phyloP scores from a whole-genome alignment of 2,113 vertebrate genomes.

The Tragulus kanchil region DNA sequence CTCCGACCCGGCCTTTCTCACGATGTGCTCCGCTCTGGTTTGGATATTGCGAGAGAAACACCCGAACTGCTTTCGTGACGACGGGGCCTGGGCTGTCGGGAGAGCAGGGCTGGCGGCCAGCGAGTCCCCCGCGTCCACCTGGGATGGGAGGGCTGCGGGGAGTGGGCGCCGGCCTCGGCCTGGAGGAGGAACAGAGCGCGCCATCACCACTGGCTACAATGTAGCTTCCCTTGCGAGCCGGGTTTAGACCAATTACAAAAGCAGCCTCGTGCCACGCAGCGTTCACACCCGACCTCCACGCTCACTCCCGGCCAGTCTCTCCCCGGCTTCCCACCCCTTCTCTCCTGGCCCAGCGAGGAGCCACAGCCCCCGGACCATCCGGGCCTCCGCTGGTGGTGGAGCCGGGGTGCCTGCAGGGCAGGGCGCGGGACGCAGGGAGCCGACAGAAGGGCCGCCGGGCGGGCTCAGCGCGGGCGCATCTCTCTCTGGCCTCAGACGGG shows the following conservation, averaged over 20 bases:
- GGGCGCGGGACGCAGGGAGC: background rate
- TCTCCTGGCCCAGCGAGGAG: background rate
- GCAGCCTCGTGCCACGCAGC: background rate
- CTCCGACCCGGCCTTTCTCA: no score
- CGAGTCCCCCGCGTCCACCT: background rate
- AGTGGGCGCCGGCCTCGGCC: rapidly evolving
- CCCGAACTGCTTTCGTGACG: rapidly evolving
- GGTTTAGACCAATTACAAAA: no score
- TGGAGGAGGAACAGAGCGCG: background rate
- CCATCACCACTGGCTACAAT: rapidly evolving
- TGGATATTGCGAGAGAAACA: background rate
- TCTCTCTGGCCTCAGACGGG: background rate
- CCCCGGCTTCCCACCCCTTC: background rate
- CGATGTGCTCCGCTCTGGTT: background rate
- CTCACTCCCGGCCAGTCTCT: no score
- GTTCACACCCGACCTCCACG: rapidly evolving
- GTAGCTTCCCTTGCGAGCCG: rapidly evolving
- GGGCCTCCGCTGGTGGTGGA: background rate
- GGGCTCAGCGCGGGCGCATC: rapidly evolving
- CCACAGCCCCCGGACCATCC: background rate
- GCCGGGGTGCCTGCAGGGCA: background rate
- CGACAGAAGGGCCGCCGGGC: rapidly evolving
- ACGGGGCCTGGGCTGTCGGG: background rate
- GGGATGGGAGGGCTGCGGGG: rapidly evolving
- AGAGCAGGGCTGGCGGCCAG: background rate